Conservation (phyloP, 2,888 invertebrate genomes). For the Ptilodon capucinus region DNA sequence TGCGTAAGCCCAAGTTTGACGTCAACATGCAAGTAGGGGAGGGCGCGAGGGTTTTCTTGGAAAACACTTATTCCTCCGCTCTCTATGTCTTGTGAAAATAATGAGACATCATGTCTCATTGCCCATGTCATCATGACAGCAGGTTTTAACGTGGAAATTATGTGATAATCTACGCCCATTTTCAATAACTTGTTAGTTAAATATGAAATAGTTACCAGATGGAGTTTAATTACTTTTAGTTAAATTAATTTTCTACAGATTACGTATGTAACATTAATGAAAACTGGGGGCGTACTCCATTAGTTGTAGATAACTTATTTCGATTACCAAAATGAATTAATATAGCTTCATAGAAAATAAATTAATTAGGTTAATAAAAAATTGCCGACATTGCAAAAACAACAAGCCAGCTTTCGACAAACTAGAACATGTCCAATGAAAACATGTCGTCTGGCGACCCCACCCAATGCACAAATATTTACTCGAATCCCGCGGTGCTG, state of each 20-base stretch:
- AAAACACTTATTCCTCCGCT: neutral
- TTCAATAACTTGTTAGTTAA: too few species aligned
- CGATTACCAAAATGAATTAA: too few species aligned
- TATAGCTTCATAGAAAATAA: too few species aligned
- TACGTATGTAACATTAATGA: too few species aligned
- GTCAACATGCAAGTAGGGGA: neutral
- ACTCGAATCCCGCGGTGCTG: neutral
- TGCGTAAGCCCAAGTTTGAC: neutral
- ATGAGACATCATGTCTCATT: too few species aligned
- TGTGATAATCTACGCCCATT: neutral
- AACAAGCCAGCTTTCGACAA: neutral
- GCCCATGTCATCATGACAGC: too few species aligned
- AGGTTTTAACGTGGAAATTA: neutral
- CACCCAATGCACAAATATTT: conserved; percentile 14
- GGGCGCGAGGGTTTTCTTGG: neutral
- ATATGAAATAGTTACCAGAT: too few species aligned
- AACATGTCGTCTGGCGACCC: neutral
- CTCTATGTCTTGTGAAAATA: neutral
- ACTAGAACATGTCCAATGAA: neutral
- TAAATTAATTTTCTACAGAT: too few species aligned
- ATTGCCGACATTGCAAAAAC: neutral
- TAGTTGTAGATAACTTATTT: too few species aligned
- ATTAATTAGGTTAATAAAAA: neutral
- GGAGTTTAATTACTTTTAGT: too few species aligned
- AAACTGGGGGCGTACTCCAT: too few species aligned